These are phyloP conservation scores for Lymantria monacha DNA, from an alignment of 2,888 invertebrate species.

Conservation along the genomic window DNA sequence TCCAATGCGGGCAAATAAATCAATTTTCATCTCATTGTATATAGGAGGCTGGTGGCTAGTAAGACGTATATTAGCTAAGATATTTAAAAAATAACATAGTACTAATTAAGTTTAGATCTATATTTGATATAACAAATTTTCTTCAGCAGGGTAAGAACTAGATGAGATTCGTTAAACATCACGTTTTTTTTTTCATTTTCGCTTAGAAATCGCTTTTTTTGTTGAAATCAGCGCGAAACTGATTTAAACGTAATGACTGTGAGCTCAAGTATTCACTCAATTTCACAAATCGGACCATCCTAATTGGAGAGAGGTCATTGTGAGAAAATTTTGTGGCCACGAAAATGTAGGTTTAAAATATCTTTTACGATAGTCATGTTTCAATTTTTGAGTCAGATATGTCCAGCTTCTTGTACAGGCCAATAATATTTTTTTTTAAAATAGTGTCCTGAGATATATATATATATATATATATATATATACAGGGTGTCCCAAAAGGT, in stretches of 20 bases:
- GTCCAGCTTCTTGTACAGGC: background rate
- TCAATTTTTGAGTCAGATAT: background rate
- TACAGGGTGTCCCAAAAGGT: no score
- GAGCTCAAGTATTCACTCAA: conserved; percentile 40
- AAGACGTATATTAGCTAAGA: no score
- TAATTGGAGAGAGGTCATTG: conserved; percentile 38
- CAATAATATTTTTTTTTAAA: no score
- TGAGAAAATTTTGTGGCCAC: conserved; percentile 17
- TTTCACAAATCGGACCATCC: conserved; percentile 41
- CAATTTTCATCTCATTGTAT: no score
- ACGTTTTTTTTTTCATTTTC: conserved; percentile 22
- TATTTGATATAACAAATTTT: background rate
- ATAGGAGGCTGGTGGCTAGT: no score
- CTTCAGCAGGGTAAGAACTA: background rate
- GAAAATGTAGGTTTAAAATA: conserved; percentile 4
- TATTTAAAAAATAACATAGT: no score
- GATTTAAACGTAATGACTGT: conserved; percentile 39
- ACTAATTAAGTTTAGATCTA: background rate
- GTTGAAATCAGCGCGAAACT: conserved; percentile 32
- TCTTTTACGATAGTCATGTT: background rate
- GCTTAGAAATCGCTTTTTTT: conserved; percentile 30
- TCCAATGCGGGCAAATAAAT: no score
- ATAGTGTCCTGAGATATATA: no score
- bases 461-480: no score
- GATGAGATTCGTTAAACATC: conserved; percentile 6